These are phyloP conservation scores for Thalassoma bifasciatum DNA, from an alignment of 2,113 vertebrate genomes.

Conservation along the genomic window DNA sequence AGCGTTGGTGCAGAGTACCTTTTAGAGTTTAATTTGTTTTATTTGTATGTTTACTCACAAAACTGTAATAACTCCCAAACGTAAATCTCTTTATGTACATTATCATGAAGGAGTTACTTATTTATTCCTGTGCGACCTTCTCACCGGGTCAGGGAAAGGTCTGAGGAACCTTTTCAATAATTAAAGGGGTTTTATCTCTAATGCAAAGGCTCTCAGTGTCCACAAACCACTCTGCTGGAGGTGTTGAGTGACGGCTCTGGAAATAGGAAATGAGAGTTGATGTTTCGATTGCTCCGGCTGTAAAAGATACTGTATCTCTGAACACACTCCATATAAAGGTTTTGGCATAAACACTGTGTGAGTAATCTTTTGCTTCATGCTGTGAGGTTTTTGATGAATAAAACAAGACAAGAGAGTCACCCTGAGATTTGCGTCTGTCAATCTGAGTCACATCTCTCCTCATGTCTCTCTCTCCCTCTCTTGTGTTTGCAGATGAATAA, in stretches of 20 bases:
- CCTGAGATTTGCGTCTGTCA: conserved; percentile 9
- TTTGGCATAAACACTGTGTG: neutral
- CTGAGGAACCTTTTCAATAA: conserved; percentile 68
- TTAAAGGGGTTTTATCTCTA: conserved; percentile 65
- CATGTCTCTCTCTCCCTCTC: neutral
- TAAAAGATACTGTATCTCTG: conserved; percentile 29
- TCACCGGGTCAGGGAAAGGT: conserved; percentile 64
- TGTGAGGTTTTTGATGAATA: conserved; percentile 12
- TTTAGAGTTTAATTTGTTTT: neutral
- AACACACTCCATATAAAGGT: neutral
- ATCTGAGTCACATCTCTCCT: neutral
- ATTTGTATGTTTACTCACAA: neutral
- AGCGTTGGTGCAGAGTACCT: conserved; percentile 18
- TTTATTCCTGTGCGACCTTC: conserved; percentile 40
- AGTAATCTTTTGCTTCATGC: neutral
- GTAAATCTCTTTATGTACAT: neutral
- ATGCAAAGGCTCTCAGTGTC: conserved; percentile 58
- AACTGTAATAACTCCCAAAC: conserved; percentile 1
- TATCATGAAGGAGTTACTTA: neutral
- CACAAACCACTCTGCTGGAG: conserved; percentile 59
- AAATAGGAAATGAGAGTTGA: conserved; percentile 58
- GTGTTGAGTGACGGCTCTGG: conserved; percentile 67
- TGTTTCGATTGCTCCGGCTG: conserved; percentile 37
- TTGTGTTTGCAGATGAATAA: neutral
- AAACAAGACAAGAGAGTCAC: neutral